Conservation (phyloP, 2,888 invertebrate species). For the Saturnia pavonia region DNA sequence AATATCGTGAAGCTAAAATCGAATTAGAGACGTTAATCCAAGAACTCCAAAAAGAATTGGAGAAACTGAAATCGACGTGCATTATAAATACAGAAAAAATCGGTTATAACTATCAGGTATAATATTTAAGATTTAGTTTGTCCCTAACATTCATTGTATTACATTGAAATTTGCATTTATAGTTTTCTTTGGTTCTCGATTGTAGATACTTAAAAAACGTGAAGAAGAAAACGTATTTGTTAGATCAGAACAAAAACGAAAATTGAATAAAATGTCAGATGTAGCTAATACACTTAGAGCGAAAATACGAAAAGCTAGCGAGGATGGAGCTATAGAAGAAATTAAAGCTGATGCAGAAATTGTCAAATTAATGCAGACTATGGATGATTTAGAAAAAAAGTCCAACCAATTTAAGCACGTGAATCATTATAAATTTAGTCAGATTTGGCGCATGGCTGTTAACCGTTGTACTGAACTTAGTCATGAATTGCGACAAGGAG, state of each 20-base stretch:
- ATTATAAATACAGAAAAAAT: constrained; percentile 94
- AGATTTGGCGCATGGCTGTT: constrained; percentile 73
- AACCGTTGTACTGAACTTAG: constrained; percentile 50
- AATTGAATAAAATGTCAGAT: constrained; percentile 89
- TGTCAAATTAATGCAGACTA: constrained; percentile 83
- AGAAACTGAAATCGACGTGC: constrained; percentile 89
- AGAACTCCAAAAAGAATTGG: constrained; percentile 89
- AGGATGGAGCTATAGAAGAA: constrained; percentile 84
- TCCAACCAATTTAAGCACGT: constrained; percentile 84
- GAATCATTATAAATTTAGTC: constrained; percentile 84
- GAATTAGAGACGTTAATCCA: constrained; percentile 87
- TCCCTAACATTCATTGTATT: constrained; percentile 2
- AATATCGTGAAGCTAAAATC: constrained; percentile 86
- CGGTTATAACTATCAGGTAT: constrained; percentile 91
- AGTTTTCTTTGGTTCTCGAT: constrained; percentile 17
- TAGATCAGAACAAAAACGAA: constrained; percentile 89
- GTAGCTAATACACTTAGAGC: constrained; percentile 84
- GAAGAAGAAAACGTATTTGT: constrained; percentile 93
- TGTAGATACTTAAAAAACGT: constrained; percentile 88
- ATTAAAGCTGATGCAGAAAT: constrained; percentile 86
- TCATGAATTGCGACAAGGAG: constrained; percentile 57
- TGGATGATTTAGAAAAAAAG: constrained; percentile 87
- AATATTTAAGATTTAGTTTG: neutral
- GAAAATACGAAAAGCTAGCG: constrained; percentile 85
- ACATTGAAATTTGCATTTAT: neutral